These are phyloP conservation scores for Lutjanus argentimaculatus DNA, from an alignment of 2,797 vertebrate genomes.

Conservation along the genomic window DNA sequence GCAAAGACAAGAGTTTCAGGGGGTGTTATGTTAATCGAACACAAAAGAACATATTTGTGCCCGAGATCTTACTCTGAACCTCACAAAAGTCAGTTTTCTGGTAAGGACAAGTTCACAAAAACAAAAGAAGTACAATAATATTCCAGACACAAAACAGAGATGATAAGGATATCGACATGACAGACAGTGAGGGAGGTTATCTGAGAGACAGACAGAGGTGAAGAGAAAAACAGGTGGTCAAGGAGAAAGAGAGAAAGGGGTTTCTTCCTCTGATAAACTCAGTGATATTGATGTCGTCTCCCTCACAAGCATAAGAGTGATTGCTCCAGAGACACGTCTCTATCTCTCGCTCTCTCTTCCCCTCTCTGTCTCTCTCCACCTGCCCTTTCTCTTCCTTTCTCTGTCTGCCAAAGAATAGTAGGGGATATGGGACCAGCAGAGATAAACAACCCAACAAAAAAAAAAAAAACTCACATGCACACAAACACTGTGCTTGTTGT, in stretches of 20 bases:
- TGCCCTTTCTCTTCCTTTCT: constrained; percentile 26
- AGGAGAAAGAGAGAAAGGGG: not conserved
- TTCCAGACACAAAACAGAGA: not conserved
- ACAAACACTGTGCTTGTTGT: constrained; percentile 10
- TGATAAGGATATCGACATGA: not conserved
- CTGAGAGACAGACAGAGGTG: not conserved
- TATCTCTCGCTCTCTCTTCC: not conserved
- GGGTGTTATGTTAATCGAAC: not conserved
- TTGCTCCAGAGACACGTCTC: constrained; percentile 31
- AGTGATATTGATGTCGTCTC: constrained; percentile 27
- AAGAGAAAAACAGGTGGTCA: constrained; percentile 15
- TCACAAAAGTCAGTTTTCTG: not conserved
- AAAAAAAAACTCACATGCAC: constrained; percentile 3
- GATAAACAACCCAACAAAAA: constrained; percentile 30
- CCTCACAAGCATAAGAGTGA: constrained; percentile 22
- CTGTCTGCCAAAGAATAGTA: constrained; percentile 42
- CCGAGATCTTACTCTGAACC: not conserved
- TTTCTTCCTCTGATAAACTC: constrained; percentile 32
- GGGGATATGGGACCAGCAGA: constrained; percentile 30
- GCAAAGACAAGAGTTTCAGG: too few species aligned
- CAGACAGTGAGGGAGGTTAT: not conserved
- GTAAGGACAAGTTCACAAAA: not conserved
- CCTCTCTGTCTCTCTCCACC: constrained; percentile 5
- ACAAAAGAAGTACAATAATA: not conserved
- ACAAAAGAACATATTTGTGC: not conserved